Conservation (phyloP, 2,113 vertebrate species). For the Manacus vitellinus region DNA sequence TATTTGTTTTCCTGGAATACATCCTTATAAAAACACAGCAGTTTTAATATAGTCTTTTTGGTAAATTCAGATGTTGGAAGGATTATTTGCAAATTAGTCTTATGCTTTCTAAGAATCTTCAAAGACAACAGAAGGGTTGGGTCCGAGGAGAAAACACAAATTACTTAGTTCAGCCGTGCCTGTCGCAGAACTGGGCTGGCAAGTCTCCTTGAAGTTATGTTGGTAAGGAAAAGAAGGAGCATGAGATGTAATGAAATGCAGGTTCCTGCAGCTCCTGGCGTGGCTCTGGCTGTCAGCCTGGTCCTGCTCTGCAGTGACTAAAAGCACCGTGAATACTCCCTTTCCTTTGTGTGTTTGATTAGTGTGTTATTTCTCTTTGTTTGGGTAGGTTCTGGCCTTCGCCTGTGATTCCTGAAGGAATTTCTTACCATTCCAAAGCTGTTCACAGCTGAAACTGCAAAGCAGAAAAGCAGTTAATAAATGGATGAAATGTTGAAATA, state of each 20-base stretch:
- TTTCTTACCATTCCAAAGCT: conserved; percentile 35
- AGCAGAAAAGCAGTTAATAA: not conserved
- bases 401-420: not conserved
- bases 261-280: not conserved
- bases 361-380: not conserved
- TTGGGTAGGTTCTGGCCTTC: not conserved
- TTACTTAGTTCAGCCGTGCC: not conserved
- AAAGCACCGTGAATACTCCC: not conserved
- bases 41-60: not conserved
- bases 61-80: not conserved
- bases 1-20: conserved; percentile 1
- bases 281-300: not conserved
- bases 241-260: not conserved
- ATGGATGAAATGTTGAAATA: not conserved
- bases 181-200: not conserved
- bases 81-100: not conserved
- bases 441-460: not conserved
- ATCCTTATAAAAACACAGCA: not conserved
- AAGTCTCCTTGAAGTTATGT: not conserved
- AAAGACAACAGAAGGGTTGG: not conserved
- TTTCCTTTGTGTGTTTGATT: not conserved
- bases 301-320: not conserved
- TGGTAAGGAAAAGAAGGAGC: not conserved
- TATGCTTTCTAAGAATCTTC: not conserved
- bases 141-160: not conserved